phyloP scores from a whole-genome alignment of 2,797 vertebrate genomes.

The Parambassis ranga region DNA sequence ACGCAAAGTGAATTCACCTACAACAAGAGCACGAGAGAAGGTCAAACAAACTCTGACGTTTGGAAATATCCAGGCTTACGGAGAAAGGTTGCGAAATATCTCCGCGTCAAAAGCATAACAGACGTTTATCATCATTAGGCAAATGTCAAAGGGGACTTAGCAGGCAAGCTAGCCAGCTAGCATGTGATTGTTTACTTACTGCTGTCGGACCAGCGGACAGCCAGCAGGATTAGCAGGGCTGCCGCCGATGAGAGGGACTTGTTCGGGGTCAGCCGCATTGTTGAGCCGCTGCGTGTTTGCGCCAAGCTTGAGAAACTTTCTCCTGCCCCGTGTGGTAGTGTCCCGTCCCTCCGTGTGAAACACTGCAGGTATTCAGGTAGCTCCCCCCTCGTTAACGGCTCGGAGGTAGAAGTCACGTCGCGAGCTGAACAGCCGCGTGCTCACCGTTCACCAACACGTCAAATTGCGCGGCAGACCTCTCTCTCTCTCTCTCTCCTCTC shows the following conservation, averaged over 20 bases:
- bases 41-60: conserved; percentile 2
- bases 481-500: neutral
- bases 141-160: conserved; percentile 45
- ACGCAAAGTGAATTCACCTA: neutral
- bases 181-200: conserved; percentile 77
- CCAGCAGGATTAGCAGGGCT: conserved; percentile 73
- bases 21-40: neutral
- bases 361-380: conserved; percentile 67
- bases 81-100: conserved; percentile 45
- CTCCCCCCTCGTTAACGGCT: conserved; percentile 18
- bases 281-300: conserved; percentile 57
- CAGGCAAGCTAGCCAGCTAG: conserved; percentile 64
- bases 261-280: conserved; percentile 75
- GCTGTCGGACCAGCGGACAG: conserved; percentile 65
- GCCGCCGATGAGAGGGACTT: conserved; percentile 60
- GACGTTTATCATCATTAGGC: conserved; percentile 20
- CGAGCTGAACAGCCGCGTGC: conserved; percentile 9
- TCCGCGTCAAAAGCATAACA: conserved; percentile 11
- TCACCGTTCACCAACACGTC: neutral
- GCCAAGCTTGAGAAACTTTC: conserved; percentile 62
- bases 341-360: neutral
- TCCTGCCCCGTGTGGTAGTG: conserved; percentile 5
- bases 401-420: conserved; percentile 28
- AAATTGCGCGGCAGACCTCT: neutral
- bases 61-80: neutral